Evolutionary conservation across 1,140 invertebrate species (phyloP).

Genomic region (Penaeus chinensis): DNA sequence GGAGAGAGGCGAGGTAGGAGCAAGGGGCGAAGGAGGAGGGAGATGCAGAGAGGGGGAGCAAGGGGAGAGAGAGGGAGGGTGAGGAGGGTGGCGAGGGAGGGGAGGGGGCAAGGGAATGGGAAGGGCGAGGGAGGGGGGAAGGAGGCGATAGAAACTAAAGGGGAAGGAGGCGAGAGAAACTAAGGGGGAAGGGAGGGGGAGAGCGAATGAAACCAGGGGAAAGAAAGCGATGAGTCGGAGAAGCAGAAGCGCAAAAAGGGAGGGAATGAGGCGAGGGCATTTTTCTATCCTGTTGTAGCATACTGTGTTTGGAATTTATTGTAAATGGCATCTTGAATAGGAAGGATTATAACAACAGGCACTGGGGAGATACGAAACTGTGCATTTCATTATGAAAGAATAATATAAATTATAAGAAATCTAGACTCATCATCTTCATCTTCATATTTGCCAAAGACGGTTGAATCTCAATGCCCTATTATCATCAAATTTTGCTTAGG

Average conservation of each 20-base stretch:
- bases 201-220: background rate
- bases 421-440: no score
- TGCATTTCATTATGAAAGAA: no score
- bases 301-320: no score
- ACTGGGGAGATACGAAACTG: no score
- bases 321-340: no score
- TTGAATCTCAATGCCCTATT: no score
- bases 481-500: no score
- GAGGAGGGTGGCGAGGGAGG: background rate
- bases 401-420: no score
- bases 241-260: background rate
- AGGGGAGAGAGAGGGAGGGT: background rate
- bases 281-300: no score
- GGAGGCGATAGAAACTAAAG: background rate
- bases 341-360: no score
- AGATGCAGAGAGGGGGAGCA: no score
- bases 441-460: no score
- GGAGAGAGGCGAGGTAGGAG: background rate
- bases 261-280: background rate
- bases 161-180: background rate
- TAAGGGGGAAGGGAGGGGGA: background rate
- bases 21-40: background rate
- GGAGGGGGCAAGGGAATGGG: background rate
- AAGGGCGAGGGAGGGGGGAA: background rate
- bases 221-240: background rate